Conservation (phyloP, 2,797 vertebrate species). For the Dendrocincla tyrannina region DNA sequence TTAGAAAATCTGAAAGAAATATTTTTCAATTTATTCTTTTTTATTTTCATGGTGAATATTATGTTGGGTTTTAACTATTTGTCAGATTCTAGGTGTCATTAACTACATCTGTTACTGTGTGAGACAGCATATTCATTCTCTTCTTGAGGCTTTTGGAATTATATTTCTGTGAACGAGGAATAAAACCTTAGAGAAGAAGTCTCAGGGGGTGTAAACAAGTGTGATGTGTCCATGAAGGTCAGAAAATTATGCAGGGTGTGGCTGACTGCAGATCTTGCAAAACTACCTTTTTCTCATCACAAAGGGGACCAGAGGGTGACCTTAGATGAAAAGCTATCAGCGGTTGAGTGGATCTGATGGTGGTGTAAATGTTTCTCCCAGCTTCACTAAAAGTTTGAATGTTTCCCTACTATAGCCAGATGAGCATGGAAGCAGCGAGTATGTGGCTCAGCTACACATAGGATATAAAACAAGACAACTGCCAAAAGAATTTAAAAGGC, state of each 20-base stretch:
- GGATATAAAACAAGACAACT: background rate
- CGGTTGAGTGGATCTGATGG: background rate
- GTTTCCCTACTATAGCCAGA: background rate
- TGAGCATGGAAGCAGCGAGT: background rate
- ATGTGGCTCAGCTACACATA: background rate
- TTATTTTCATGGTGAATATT: background rate
- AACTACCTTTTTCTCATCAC: background rate
- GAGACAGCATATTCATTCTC: background rate
- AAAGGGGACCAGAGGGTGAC: background rate
- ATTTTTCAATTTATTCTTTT: background rate
- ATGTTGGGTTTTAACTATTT: background rate
- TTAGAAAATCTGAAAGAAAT: background rate
- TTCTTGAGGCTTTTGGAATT: background rate
- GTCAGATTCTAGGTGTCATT: background rate
- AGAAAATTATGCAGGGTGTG: background rate
- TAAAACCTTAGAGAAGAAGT: background rate
- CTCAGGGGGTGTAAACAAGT: background rate
- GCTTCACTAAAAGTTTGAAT: background rate
- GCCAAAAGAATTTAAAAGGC: background rate
- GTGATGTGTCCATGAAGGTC: rapidly evolving
- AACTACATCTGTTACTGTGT: background rate
- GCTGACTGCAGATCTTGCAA: background rate
- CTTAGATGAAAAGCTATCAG: background rate
- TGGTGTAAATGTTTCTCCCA: background rate
- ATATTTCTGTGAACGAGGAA: background rate